Evolutionary conservation across 2,888 invertebrate genomes (phyloP).

Genomic region (Rapana venosa): DNA sequence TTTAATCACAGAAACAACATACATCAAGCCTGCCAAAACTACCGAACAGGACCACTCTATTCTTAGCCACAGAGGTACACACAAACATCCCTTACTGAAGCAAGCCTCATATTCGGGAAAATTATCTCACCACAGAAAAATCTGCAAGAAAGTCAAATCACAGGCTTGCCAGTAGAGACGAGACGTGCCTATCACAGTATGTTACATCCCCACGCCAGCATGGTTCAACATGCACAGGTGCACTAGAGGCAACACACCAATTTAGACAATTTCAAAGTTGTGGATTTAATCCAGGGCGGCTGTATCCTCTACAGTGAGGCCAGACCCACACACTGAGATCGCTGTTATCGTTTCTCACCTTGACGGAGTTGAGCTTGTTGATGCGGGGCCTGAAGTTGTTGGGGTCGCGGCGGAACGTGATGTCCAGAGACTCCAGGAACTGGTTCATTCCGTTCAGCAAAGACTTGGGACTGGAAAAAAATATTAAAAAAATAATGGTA

Average conservation of each 20-base stretch:
- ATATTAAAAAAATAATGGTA: no score
- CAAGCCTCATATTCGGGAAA: constrained; percentile 54
- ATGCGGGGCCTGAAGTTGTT: constrained; percentile 99
- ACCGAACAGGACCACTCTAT: no score
- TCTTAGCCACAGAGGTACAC: no score
- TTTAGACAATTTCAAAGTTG: not conserved
- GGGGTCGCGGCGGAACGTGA: constrained; percentile 98
- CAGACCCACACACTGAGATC: no score
- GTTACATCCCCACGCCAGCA: no score
- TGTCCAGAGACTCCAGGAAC: constrained; percentile 95
- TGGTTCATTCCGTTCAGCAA: constrained; percentile 98
- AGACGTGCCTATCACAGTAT: no score
- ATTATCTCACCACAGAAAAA: constrained; percentile 46
- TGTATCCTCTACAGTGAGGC: no score
- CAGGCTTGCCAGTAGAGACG: constrained; percentile 21
- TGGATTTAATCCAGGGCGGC: not conserved
- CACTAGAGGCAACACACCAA: no score
- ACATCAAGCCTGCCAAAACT: no score
- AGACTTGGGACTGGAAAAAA: constrained; percentile 84
- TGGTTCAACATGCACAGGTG: no score
- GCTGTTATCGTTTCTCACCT: constrained; percentile 81
- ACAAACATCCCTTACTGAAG: not conserved
- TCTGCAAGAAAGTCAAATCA: constrained; percentile 45
- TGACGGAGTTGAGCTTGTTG: constrained; percentile 97
- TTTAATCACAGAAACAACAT: no score